phyloP scores from a whole-genome alignment of 2,797 vertebrate species.

The Phrynocephalus guinanensis region DNA sequence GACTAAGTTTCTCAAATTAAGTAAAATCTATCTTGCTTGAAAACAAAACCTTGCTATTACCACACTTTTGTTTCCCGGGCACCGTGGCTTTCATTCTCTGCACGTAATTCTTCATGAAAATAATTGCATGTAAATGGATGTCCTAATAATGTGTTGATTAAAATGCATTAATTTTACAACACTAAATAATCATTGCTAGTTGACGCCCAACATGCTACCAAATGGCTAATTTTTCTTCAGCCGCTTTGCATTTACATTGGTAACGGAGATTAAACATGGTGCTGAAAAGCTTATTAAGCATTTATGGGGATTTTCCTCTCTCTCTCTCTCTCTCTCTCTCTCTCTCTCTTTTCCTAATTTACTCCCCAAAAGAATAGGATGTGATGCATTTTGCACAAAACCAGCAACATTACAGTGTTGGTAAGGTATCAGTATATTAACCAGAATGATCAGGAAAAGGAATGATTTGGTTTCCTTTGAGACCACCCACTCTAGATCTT shows the following conservation, averaged over 20 bases:
- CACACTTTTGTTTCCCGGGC: conserved; percentile 3
- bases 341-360: conserved; percentile 2
- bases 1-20: conserved; percentile 21
- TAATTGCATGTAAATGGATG: conserved; percentile 45
- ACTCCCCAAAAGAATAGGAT: conserved; percentile 19
- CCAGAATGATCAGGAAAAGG: conserved; percentile 17
- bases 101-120: conserved; percentile 34
- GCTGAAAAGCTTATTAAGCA: conserved; percentile 58
- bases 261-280: conserved; percentile 36
- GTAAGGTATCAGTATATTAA: conserved; percentile 29
- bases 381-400: conserved; percentile 49
- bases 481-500: not conserved
- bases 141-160: conserved; percentile 60
- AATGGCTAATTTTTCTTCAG: conserved; percentile 60
- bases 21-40: not conserved
- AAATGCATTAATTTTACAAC: conserved; percentile 64
- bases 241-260: conserved; percentile 45
- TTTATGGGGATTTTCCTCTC: not conserved
- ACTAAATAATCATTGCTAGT: conserved; percentile 59
- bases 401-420: not conserved
- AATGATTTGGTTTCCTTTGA: fast-evolving
- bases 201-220: conserved; percentile 48
- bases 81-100: conserved; percentile 16
- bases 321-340: not conserved
- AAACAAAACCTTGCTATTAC: not conserved